These are phyloP conservation scores for Platycercus adscitus DNA, from an alignment of 2,113 vertebrate genomes.

Conservation along the genomic window DNA sequence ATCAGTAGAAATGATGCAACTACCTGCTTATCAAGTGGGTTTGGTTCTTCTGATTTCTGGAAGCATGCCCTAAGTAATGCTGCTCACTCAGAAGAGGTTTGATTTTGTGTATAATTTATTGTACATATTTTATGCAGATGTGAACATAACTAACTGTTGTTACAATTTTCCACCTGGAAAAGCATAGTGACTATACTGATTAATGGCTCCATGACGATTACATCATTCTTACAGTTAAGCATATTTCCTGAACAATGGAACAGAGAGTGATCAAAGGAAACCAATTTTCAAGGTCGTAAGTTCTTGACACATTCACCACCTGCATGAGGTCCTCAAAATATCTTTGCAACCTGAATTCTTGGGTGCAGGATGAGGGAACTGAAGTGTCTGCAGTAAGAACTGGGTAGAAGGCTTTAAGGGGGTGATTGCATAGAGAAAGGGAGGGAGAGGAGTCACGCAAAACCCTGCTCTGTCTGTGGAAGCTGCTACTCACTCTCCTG, in stretches of 20 bases:
- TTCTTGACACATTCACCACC: neutral
- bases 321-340: neutral
- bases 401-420: neutral
- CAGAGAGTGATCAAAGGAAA: conserved; percentile 13
- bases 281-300: neutral
- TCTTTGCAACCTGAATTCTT: neutral
- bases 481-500: neutral
- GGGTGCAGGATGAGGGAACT: neutral
- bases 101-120: conserved; percentile 18
- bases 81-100: neutral
- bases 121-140: conserved; percentile 21
- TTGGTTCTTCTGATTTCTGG: neutral
- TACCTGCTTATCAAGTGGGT: conserved; percentile 24
- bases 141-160: conserved; percentile 3
- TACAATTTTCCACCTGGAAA: conserved; percentile 53
- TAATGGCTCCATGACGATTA: conserved; percentile 26
- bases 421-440: neutral
- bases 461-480: neutral
- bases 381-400: neutral
- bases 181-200: conserved; percentile 8
- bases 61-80: neutral
- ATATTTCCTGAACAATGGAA: conserved; percentile 14
- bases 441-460: neutral
- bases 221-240: conserved; percentile 25
- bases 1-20: conserved; percentile 31